A percentile compares a stretch with the other conserved stretches of the same genome.
These are phyloP conservation scores for Prosapia bicincta DNA, from an alignment of 2,888 invertebrate species.

Conservation along the genomic window DNA sequence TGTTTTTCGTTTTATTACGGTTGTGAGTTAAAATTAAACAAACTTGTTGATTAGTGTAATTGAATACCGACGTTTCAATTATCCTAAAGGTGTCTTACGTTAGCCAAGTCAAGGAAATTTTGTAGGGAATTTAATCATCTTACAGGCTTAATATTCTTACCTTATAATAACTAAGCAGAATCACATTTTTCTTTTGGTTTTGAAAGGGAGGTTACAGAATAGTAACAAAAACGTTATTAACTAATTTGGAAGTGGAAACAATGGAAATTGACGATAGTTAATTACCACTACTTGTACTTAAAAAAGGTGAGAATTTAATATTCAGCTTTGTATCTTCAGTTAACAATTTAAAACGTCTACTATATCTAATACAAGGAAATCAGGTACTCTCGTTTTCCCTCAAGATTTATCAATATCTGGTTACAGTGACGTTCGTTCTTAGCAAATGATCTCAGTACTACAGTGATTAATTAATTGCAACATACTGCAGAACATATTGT, in stretches of 20 bases:
- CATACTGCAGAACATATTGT: too few relatives aligned
- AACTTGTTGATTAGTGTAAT: too few relatives aligned
- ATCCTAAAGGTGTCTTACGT: not conserved
- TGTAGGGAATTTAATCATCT: not conserved
- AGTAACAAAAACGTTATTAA: not conserved
- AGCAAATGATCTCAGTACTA: too few relatives aligned
- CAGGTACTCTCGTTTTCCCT: too few relatives aligned
- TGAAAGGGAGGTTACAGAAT: not conserved
- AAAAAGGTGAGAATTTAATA: not conserved
- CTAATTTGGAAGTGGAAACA: not conserved
- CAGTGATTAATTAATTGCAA: too few relatives aligned
- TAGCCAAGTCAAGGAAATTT: not conserved
- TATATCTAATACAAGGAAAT: too few relatives aligned
- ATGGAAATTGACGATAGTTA: not conserved
- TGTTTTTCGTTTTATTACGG: not conserved
- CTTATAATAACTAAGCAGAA: not conserved
- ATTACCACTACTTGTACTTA: not conserved
- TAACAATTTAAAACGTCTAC: too few relatives aligned
- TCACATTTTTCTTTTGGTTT: not conserved
- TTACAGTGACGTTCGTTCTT: too few relatives aligned
- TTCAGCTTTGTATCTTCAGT: not conserved
- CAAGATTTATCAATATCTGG: too few relatives aligned
- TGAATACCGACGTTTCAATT: too few relatives aligned
- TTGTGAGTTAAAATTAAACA: not conserved
- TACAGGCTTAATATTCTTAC: not conserved